Evolutionary conservation across 2,888 invertebrate genomes (phyloP).

Genomic region (Eupsilia transversa): DNA sequence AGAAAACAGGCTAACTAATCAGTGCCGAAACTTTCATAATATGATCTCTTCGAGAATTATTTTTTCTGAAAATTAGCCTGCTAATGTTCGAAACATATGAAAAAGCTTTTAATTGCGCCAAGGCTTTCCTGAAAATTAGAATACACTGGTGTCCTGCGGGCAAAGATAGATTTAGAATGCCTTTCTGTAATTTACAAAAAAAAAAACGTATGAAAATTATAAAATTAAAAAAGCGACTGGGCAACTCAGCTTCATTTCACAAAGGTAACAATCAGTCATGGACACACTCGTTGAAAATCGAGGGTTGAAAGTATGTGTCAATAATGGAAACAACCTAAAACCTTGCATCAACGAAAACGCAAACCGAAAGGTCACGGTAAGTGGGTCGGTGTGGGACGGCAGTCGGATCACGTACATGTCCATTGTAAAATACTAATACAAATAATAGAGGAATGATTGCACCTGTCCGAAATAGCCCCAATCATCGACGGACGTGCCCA

Average conservation of each 20-base stretch:
- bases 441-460: constrained; percentile 77
- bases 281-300: constrained; percentile 40
- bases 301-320: constrained; percentile 64
- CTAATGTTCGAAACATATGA: background rate
- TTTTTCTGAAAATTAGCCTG: background rate
- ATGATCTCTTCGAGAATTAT: background rate
- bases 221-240: background rate
- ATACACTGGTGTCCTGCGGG: background rate
- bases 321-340: constrained; percentile 63
- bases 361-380: constrained; percentile 78
- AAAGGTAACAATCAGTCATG: constrained; percentile 26
- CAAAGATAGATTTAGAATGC: background rate
- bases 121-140: background rate
- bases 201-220: background rate
- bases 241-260: background rate
- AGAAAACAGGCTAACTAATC: background rate
- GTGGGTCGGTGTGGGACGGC: constrained; percentile 77
- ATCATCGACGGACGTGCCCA: constrained; percentile 76
- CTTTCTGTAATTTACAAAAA: no score
- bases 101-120: background rate
- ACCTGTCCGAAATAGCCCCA: constrained; percentile 76
- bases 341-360: constrained; percentile 72
- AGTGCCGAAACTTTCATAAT: background rate
- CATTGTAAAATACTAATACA: constrained; percentile 75
- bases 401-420: constrained; percentile 77